Evolutionary conservation across 1,140 invertebrate genomes (phyloP).

Genomic region (Drosophila obscura): DNA sequence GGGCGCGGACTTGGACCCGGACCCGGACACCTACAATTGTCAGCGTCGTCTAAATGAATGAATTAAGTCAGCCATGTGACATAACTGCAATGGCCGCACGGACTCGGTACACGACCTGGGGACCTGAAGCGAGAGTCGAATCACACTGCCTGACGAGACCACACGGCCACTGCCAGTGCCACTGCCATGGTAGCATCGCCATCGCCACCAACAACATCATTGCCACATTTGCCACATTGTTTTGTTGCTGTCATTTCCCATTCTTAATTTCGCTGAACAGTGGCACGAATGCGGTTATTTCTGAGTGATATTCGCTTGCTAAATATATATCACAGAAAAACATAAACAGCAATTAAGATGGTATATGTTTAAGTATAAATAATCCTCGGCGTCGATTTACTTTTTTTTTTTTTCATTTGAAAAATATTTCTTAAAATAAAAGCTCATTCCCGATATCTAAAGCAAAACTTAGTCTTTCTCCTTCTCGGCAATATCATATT

Average conservation of each 20-base stretch:
- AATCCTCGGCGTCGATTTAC: too few species aligned
- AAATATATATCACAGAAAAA: not conserved
- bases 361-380: too few species aligned
- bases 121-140: conserved; percentile 2
- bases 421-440: too few species aligned
- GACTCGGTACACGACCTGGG: conserved; percentile 3
- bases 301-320: too few species aligned
- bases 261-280: conserved; percentile 24
- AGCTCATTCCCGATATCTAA: too few species aligned
- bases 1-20: conserved; percentile 32
- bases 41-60: conserved; percentile 79
- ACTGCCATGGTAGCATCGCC: conserved; percentile 15
- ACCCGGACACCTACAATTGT: conserved; percentile 73
- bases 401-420: too few species aligned
- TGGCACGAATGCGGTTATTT: not conserved
- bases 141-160: not conserved
- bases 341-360: too few species aligned
- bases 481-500: too few species aligned
- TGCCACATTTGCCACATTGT: conserved; percentile 75
- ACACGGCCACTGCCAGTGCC: conserved; percentile 20
- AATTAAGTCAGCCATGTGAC: conserved; percentile 81
- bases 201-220: conserved; percentile 41
- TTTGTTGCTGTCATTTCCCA: conserved; percentile 63
- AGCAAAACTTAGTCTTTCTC: too few species aligned
- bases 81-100: conserved; percentile 72